phyloP scores from a whole-genome alignment of 1,140 invertebrate genomes.

The Pseudoatta argentina region DNA sequence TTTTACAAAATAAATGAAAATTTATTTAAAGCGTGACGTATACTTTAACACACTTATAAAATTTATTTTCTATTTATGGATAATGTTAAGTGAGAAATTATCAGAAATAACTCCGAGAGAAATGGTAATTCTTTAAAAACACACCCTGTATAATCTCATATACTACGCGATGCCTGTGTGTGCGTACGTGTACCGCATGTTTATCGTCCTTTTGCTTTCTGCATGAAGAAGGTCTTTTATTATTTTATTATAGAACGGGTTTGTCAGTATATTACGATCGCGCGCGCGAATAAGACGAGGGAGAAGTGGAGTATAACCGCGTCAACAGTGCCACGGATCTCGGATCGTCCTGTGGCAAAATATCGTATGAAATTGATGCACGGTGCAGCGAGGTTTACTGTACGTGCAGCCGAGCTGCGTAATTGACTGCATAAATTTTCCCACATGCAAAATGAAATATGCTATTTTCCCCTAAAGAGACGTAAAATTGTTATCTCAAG shows the following conservation, averaged over 20 bases:
- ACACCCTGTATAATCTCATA: constrained; percentile 31
- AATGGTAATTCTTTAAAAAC: constrained; percentile 4
- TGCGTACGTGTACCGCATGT: constrained; percentile 29
- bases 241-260: constrained; percentile 83
- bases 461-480: background rate
- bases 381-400: constrained; percentile 38
- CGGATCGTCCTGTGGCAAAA: constrained; percentile 53
- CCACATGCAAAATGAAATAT: background rate
- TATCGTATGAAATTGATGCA: constrained; percentile 62
- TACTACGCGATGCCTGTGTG: background rate
- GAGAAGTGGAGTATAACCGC: constrained; percentile 53
- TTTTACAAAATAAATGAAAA: background rate
- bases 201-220: constrained; percentile 51
- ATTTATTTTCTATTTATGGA: background rate
- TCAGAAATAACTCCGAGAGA: background rate
- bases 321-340: constrained; percentile 50
- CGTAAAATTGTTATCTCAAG: constrained; percentile 5
- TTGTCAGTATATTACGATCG: constrained; percentile 76
- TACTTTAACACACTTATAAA: background rate
- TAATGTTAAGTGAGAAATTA: background rate
- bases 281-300: constrained; percentile 67
- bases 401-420: constrained; percentile 7
- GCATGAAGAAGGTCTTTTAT: constrained; percentile 75
- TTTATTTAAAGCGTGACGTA: background rate
- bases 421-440: constrained; percentile 54